These are phyloP conservation scores for Danio choprae DNA, from an alignment of 2,797 vertebrate genomes.

Conservation along the genomic window DNA sequence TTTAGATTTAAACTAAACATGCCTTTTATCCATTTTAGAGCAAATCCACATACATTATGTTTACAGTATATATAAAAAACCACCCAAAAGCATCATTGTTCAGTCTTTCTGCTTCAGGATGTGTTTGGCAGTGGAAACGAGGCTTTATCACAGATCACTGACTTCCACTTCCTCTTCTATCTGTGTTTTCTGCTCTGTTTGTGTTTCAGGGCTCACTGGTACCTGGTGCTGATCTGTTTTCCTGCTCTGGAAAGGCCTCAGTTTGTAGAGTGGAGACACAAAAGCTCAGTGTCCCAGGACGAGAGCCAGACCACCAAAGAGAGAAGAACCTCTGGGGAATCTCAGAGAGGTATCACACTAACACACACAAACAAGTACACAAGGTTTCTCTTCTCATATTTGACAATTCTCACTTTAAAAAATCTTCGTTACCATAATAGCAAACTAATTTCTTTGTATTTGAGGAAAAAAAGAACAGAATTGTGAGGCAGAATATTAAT, in stretches of 20 bases:
- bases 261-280: constrained; percentile 70
- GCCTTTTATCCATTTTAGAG: background rate
- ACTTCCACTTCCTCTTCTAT: constrained; percentile 2
- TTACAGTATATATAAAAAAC: background rate
- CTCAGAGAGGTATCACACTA: constrained; percentile 44
- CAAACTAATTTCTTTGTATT: no score
- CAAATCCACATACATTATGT: background rate
- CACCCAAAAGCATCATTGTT: background rate
- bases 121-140: background rate
- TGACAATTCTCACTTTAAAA: no score
- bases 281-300: background rate
- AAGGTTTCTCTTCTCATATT: no score
- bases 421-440: no score
- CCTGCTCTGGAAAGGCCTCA: constrained; percentile 84
- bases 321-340: constrained; percentile 1
- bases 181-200: background rate
- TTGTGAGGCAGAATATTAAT: no score
- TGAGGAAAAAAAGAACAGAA: no score
- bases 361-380: constrained; percentile 11
- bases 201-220: constrained; percentile 90
- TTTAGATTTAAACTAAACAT: background rate
- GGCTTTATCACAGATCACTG: constrained; percentile 1
- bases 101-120: background rate
- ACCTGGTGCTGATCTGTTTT: constrained; percentile 93
- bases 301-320: constrained; percentile 12